These are phyloP conservation scores for Xestobium rufovillosum DNA, from an alignment of 2,888 invertebrate species.

Conservation along the genomic window DNA sequence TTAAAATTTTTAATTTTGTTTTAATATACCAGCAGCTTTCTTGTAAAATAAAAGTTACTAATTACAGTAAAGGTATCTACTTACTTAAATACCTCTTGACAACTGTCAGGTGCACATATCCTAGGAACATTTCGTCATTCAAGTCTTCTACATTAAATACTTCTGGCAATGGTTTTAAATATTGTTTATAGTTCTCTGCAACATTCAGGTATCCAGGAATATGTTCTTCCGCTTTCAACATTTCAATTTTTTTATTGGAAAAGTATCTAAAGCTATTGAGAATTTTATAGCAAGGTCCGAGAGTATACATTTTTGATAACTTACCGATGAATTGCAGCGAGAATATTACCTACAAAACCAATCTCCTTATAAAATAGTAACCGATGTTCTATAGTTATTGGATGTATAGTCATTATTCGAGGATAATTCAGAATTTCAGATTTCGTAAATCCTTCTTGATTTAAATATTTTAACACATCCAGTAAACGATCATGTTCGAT, in stretches of 20 bases:
- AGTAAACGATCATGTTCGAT: constrained; percentile 20
- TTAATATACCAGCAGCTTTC: too few species aligned
- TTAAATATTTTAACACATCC: constrained; percentile 26
- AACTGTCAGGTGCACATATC: constrained; percentile 32
- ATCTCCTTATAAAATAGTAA: constrained; percentile 55
- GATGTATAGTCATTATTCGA: constrained; percentile 51
- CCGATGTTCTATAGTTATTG: constrained; percentile 53
- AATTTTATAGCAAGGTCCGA: too few species aligned
- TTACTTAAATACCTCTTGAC: constrained; percentile 33
- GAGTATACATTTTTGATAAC: too few species aligned
- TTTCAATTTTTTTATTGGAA: constrained; percentile 35
- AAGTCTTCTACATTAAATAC: constrained; percentile 20
- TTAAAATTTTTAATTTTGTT: too few species aligned
- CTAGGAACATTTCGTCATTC: too few species aligned
- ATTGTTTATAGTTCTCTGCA: constrained; percentile 34
- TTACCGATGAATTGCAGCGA: too few species aligned
- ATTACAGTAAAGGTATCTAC: too few species aligned
- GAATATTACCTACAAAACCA: constrained; percentile 45
- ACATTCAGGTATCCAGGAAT: constrained; percentile 42
- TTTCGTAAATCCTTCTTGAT: constrained; percentile 44
- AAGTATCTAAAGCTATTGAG: constrained; percentile 34
- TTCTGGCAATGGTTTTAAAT: constrained; percentile 28
- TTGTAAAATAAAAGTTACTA: too few species aligned
- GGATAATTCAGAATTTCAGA: constrained; percentile 49
- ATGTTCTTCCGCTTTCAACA: constrained; percentile 39